phyloP scores from a whole-genome alignment of 2,113 vertebrate species.

The Uria aalge region DNA sequence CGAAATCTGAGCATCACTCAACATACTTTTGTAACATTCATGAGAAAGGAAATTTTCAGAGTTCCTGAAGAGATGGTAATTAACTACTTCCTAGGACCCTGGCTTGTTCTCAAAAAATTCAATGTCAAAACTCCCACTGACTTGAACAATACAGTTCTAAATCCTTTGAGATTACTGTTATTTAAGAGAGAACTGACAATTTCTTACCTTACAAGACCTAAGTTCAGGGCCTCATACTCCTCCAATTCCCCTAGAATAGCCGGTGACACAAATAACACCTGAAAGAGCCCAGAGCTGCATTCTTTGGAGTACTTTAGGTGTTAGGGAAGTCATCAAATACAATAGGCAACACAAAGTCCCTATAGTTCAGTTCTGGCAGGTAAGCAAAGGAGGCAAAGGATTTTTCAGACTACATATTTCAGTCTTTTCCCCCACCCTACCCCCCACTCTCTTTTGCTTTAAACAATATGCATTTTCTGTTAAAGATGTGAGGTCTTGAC shows the following conservation, averaged over 20 bases:
- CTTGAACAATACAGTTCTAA: not conserved
- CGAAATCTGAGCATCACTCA: not conserved
- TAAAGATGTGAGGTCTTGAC: not conserved
- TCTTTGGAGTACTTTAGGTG: not conserved
- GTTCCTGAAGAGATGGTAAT: not conserved
- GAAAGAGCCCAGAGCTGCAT: not conserved
- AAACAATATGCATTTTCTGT: not conserved
- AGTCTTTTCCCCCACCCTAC: not conserved
- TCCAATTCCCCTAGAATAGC: not conserved
- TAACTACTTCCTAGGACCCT: constrained; percentile 1
- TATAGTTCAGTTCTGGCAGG: not conserved
- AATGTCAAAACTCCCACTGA: not conserved
- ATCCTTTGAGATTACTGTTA: not conserved
- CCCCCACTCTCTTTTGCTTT: not conserved
- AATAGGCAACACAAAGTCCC: not conserved
- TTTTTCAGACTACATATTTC: not conserved
- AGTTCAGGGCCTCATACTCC: not conserved
- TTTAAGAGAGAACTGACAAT: constrained; percentile 7
- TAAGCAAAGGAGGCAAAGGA: not conserved
- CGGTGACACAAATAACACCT: constrained; percentile 35
- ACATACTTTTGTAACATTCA: not conserved
- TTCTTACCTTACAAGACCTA: not conserved
- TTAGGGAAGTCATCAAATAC: not conserved
- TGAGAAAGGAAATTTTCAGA: not conserved
- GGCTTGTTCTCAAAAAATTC: not conserved